Percentiles rank a stretch among this genome's conserved stretches.
These are phyloP conservation scores for Oncorhynchus kisutch DNA, from an alignment of 2,113 vertebrate species.

Conservation along the genomic window DNA sequence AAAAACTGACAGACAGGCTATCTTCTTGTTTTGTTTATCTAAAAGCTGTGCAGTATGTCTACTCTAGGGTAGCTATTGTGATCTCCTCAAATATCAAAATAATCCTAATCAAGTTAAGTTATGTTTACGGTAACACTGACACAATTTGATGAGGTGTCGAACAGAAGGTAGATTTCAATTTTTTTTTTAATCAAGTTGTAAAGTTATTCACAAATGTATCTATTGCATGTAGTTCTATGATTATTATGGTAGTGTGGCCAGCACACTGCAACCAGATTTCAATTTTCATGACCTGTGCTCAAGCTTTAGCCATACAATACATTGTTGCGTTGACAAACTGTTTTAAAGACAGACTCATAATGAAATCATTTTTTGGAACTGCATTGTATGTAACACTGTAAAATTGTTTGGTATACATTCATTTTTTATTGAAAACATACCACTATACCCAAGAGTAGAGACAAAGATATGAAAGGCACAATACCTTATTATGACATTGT, in stretches of 20 bases:
- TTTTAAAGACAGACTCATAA: too few species aligned
- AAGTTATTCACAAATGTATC: constrained; percentile 54
- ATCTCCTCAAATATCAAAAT: constrained; percentile 27
- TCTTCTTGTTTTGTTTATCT: constrained; percentile 43
- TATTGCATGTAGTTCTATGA: constrained; percentile 16
- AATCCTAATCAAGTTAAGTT: constrained; percentile 37
- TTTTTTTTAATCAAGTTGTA: constrained; percentile 52
- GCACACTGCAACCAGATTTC: constrained; percentile 47
- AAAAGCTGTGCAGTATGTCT: constrained; percentile 35
- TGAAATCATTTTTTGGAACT: constrained; percentile 26
- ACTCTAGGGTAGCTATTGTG: constrained; percentile 43
- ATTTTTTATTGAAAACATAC: constrained; percentile 48
- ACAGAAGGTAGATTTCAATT: constrained; percentile 29
- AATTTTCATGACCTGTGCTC: constrained; percentile 29
- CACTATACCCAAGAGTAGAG: constrained; percentile 46
- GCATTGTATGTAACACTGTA: constrained; percentile 64
- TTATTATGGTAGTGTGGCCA: constrained; percentile 26
- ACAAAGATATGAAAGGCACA: constrained; percentile 44
- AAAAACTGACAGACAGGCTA: constrained; percentile 49
- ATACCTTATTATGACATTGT: constrained; percentile 34
- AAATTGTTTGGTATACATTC: constrained; percentile 56
- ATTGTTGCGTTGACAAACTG: constrained; percentile 12
- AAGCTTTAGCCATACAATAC: constrained; percentile 42
- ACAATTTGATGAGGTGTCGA: constrained; percentile 57
- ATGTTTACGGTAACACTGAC: constrained; percentile 44